These are phyloP conservation scores for Gnathonemus echidnorhynchus DNA, from an alignment of 2,113 vertebrate genomes.

Conservation along the genomic window DNA sequence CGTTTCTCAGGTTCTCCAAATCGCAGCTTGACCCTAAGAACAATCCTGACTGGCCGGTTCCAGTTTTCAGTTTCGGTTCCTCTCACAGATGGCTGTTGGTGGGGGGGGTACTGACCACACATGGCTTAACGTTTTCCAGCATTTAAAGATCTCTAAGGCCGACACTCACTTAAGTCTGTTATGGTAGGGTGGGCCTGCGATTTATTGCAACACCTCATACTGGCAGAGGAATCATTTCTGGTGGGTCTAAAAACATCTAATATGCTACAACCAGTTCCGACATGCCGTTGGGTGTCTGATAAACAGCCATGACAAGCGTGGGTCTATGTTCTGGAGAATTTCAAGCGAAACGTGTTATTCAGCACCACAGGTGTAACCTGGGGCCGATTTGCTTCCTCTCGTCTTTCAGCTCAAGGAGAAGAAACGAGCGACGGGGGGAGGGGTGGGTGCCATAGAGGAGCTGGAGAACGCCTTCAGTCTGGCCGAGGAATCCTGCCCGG, in stretches of 20 bases:
- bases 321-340: not conserved
- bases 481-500: constrained; percentile 77
- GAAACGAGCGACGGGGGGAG: constrained; percentile 71
- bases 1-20: not conserved
- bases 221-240: not conserved
- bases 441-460: constrained; percentile 83
- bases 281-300: not conserved
- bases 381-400: not conserved
- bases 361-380: not conserved
- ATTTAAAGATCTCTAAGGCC: not conserved
- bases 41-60: not conserved
- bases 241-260: not conserved
- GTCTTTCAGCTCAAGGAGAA: constrained; percentile 78
- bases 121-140: not conserved
- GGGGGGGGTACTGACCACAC: not conserved
- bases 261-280: not conserved
- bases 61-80: not conserved
- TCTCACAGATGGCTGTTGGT: not conserved
- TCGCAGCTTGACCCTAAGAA: not conserved
- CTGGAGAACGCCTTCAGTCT: constrained; percentile 95
- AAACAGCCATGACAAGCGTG: no score
- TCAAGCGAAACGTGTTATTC: not conserved
- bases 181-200: not conserved
- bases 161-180: not conserved
- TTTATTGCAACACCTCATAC: not conserved